Evolutionary conservation across 2,888 invertebrate species (phyloP).

Genomic region (Anaspis maculata): DNA sequence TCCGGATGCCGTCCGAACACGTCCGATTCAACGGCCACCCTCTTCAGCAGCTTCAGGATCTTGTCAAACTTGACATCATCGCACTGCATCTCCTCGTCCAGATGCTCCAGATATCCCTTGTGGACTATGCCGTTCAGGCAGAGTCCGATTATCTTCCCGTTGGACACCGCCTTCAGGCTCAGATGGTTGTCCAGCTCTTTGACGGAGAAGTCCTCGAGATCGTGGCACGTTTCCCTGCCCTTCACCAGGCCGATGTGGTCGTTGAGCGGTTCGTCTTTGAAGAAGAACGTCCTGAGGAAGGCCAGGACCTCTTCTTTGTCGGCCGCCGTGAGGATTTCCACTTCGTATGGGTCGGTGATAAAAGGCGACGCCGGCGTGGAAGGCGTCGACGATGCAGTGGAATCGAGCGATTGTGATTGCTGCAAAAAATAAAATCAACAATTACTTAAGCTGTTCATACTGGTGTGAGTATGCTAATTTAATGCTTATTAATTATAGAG

Average conservation of each 20-base stretch:
- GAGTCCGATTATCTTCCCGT: slow-evolving; percentile 47
- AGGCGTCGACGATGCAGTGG: slow-evolving; percentile 25
- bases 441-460: no score
- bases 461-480: no score
- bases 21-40: slow-evolving; percentile 49
- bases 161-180: slow-evolving; percentile 56
- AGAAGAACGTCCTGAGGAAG: slow-evolving; percentile 55
- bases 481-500: no score
- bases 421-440: slow-evolving; percentile 7
- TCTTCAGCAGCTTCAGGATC: slow-evolving; percentile 52
- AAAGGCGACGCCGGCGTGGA: slow-evolving; percentile 30
- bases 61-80: slow-evolving; percentile 55
- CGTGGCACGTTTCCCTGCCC: slow-evolving; percentile 51
- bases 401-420: slow-evolving; percentile 26
- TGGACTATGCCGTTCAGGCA: slow-evolving; percentile 32
- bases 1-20: slow-evolving; percentile 51
- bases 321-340: slow-evolving; percentile 40
- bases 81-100: slow-evolving; percentile 46
- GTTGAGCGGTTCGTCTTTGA: slow-evolving; percentile 65
- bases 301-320: slow-evolving; percentile 46
- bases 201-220: slow-evolving; percentile 55
- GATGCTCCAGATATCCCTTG: slow-evolving; percentile 27
- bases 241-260: slow-evolving; percentile 52
- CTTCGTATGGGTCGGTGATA: slow-evolving; percentile 24
- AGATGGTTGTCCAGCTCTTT: slow-evolving; percentile 50